A percentile compares a stretch with the other conserved stretches of the same genome.
phyloP scores from a whole-genome alignment of 2,113 vertebrate genomes.

The Grammomys dolichurus region DNA sequence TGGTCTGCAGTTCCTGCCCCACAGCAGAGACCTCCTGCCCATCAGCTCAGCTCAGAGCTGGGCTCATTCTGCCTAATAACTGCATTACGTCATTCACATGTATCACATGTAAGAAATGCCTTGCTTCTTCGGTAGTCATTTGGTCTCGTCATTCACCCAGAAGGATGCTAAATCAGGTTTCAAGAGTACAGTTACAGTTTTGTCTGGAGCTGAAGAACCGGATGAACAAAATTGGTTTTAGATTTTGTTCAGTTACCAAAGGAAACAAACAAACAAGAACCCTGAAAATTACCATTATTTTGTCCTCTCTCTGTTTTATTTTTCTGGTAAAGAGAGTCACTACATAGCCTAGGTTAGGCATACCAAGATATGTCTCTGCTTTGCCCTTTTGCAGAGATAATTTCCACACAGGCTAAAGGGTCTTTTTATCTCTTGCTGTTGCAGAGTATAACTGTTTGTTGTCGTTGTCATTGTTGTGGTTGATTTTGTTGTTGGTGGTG shows the following conservation, averaged over 20 bases:
- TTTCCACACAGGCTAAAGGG: background rate
- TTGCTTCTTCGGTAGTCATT: slow-evolving; percentile 73
- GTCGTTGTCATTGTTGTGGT: no score
- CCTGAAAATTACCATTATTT: background rate
- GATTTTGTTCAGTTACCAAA: background rate
- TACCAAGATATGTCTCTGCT: background rate
- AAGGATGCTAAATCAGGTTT: slow-evolving; percentile 54
- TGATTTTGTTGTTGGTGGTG: background rate
- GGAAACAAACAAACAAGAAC: background rate
- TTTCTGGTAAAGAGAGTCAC: background rate
- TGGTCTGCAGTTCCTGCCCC: slow-evolving; percentile 80
- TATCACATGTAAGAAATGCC: slow-evolving; percentile 35
- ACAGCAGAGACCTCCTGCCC: slow-evolving; percentile 73
- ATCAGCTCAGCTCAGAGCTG: slow-evolving; percentile 56
- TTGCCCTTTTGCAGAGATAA: background rate
- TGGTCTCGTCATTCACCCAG: slow-evolving; percentile 34
- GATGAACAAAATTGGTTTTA: background rate
- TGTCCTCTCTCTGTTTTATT: background rate
- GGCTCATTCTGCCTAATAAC: slow-evolving; percentile 69
- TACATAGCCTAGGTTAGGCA: background rate
- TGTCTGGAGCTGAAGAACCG: slow-evolving; percentile 45
- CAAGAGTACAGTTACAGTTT: slow-evolving; percentile 63
- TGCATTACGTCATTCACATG: background rate
- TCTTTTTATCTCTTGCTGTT: background rate
- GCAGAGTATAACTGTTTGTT: background rate